These are phyloP conservation scores for Taeniopygia guttata DNA, from an alignment of 2,797 vertebrate species.

Conservation along the genomic window DNA sequence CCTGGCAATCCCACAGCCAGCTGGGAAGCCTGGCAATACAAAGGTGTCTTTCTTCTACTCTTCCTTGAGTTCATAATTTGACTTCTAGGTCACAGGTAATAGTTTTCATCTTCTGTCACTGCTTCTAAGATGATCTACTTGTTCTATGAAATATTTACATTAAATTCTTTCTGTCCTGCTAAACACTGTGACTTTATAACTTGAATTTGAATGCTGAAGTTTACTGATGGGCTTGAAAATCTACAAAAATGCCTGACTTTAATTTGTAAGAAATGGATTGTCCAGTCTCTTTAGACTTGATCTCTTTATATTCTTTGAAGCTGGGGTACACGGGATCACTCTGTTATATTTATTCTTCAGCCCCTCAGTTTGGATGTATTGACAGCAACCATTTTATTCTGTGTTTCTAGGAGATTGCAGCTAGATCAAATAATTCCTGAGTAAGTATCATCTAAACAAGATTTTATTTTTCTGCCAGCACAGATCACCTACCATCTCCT, in stretches of 20 bases:
- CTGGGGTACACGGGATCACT: not conserved
- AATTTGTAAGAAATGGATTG: not conserved
- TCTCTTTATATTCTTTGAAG: not conserved
- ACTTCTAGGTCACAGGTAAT: not conserved
- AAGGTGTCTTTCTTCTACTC: not conserved
- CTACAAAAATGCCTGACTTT: not conserved
- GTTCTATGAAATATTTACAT: not conserved
- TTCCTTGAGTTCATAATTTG: not conserved
- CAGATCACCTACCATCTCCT: not conserved
- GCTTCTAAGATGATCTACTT: not conserved
- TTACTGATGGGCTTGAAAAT: not conserved
- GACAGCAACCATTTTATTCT: not conserved
- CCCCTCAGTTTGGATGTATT: not conserved
- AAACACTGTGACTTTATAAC: not conserved
- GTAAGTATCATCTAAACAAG: not conserved
- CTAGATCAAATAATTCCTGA: not conserved
- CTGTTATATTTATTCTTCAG: not conserved
- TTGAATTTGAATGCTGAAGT: not conserved
- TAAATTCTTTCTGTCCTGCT: not conserved
- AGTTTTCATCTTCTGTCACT: not conserved
- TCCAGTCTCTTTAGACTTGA: not conserved
- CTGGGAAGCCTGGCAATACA: not conserved
- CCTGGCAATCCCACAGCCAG: not conserved
- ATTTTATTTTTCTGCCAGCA: not conserved
- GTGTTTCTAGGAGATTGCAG: not conserved